Percentiles rank a stretch among this genome's conserved stretches.
Evolutionary conservation across 1,140 invertebrate species (phyloP).

Genomic region (Diorhabda elongata): DNA sequence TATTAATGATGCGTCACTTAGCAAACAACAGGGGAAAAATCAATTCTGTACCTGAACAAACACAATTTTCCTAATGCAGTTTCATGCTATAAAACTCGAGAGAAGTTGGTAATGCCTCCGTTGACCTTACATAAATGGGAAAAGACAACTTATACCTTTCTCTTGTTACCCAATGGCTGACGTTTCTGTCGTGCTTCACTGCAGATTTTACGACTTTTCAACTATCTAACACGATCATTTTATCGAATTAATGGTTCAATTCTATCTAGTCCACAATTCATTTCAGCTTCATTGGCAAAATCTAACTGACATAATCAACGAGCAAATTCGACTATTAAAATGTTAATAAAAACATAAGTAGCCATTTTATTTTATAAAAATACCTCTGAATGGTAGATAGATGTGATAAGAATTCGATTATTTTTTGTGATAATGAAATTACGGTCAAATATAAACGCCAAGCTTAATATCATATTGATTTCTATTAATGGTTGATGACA

Average conservation of each 20-base stretch:
- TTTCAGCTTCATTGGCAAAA: no score
- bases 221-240: neutral
- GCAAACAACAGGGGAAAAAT: neutral
- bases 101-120: neutral
- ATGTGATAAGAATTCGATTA: no score
- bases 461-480: no score
- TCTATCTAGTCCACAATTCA: no score
- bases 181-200: neutral
- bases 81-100: conserved; percentile 2
- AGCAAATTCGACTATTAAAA: no score
- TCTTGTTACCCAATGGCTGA: conserved; percentile 2
- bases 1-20: conserved; percentile 2
- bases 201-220: neutral
- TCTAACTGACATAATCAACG: no score
- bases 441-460: no score
- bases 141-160: neutral
- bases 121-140: neutral
- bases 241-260: neutral
- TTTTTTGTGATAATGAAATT: no score
- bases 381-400: no score
- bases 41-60: conserved; percentile 2
- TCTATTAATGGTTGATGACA: no score
- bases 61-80: conserved; percentile 2
- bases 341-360: no score
- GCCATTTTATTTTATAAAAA: no score